These are phyloP conservation scores for Frieseomelitta varia DNA, from an alignment of 1,140 invertebrate species.

Conservation along the genomic window DNA sequence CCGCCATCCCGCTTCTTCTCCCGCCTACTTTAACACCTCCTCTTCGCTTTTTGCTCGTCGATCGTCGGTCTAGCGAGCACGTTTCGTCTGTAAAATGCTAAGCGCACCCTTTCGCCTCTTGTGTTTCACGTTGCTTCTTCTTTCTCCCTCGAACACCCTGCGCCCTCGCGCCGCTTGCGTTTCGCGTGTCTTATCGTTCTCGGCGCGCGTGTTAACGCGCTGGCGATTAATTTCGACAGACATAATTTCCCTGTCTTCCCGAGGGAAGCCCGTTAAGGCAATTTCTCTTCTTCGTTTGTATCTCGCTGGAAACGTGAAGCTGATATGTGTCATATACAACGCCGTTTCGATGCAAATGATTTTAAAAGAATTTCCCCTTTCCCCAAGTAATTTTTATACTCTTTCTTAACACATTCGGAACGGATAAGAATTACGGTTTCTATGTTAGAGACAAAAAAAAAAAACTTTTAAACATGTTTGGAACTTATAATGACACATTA, in stretches of 20 bases:
- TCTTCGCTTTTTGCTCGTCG: conserved; percentile 42
- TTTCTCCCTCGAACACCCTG: background rate
- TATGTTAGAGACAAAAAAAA: no score
- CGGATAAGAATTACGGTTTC: no score
- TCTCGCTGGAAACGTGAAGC: background rate
- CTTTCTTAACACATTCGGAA: background rate
- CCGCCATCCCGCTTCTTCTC: background rate
- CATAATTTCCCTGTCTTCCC: conserved; percentile 35
- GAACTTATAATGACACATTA: no score
- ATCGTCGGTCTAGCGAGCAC: conserved; percentile 56
- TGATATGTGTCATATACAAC: background rate
- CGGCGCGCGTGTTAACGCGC: conserved; percentile 24
- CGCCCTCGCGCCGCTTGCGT: no score
- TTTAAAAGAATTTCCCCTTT: no score
- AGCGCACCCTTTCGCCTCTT: conserved; percentile 12
- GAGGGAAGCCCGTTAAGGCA: background rate
- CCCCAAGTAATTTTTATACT: background rate
- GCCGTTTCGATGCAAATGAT: background rate
- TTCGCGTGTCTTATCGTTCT: background rate
- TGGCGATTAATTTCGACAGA: conserved; percentile 43
- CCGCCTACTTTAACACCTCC: background rate
- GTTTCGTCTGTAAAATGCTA: conserved; percentile 55
- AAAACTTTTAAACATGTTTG: no score
- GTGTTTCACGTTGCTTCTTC: conserved; percentile 43
- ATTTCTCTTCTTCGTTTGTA: conserved; percentile 1